Evolutionary conservation across 2,797 vertebrate species (phyloP), one percentile per base, ranked within the genome.

Genomic region (Gymnoscopelus braueri): DNA sequence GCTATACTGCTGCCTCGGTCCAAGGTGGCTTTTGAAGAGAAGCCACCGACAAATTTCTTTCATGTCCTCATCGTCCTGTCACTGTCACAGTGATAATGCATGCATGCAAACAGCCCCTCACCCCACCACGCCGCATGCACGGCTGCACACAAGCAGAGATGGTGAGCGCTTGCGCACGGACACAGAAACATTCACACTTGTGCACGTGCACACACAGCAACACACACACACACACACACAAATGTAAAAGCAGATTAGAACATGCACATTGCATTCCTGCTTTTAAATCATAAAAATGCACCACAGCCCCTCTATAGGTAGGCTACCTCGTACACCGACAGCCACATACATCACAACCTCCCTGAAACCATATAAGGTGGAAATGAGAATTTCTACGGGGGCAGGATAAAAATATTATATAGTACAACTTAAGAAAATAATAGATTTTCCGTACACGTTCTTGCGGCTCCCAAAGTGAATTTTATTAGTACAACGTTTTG

Each of bases 271-370:
- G 14, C 50, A 51, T 4, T 51, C 13, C 50, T 81, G 67, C 51
- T 71, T 51, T 81, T 63, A 61, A 61, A 74, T 63, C 51, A n/a
- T 51, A 69, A 68, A 67, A 69, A 69, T 26, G 12, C 57, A 39
- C 0, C 0, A 69, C 76, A 78, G 72, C 69, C 58, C 58, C 7
- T 78, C 69, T 75, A 55, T 72, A 70, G 35, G 63, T n/a, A 19
- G 19, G 19, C 19, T 19, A 23, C 47, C 19, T 49, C 47, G 10
- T 29, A 52, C 11, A 5, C 60, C 9, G 39, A 44, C 39, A 44
- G 39, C 39, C 9, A 2, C 62, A 29, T 63, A 62, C 61, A 66
- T 59, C 26, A 65, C 47, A 64, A 58, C 51, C 32, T 4, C 11
- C 73, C 60, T 63, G 78, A 69, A 78, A 49, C 60, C 61, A 65